Percentiles rank a stretch among this genome's conserved stretches.
These are phyloP conservation scores for Poecilobothrus nobilitatus DNA, from an alignment of 2,888 invertebrate genomes.

Conservation along the genomic window DNA sequence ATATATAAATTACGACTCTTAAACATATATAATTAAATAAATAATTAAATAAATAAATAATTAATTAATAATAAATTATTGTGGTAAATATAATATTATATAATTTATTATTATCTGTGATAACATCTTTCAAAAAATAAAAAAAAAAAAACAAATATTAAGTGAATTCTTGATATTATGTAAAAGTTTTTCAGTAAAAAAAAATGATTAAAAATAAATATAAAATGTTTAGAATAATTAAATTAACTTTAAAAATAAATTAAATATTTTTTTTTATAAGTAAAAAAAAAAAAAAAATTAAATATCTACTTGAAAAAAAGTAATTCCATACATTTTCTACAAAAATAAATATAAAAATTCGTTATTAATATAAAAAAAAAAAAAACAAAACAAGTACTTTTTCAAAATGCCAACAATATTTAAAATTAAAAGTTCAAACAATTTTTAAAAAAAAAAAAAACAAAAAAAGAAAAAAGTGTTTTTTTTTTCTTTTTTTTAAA, in stretches of 20 bases:
- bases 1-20: too few relatives aligned
- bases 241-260: background rate
- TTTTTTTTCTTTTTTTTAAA: background rate
- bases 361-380: background rate
- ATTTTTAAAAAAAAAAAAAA: background rate
- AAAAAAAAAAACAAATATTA: background rate
- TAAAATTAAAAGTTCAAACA: background rate
- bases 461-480: too few relatives aligned
- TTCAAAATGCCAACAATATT: background rate
- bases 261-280: background rate
- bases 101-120: conserved; percentile 6
- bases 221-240: background rate
- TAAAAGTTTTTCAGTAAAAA: too few relatives aligned
- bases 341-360: too few relatives aligned
- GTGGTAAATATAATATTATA: background rate
- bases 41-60: background rate
- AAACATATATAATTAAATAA: background rate
- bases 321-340: too few relatives aligned
- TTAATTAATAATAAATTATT: background rate
- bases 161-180: background rate
- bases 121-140: background rate
- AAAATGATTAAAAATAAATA: background rate
- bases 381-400: background rate
- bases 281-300: too few relatives aligned
- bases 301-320: background rate